Conservation (phyloP, 2,797 vertebrate species). For the Micromesistius poutassou region DNA sequence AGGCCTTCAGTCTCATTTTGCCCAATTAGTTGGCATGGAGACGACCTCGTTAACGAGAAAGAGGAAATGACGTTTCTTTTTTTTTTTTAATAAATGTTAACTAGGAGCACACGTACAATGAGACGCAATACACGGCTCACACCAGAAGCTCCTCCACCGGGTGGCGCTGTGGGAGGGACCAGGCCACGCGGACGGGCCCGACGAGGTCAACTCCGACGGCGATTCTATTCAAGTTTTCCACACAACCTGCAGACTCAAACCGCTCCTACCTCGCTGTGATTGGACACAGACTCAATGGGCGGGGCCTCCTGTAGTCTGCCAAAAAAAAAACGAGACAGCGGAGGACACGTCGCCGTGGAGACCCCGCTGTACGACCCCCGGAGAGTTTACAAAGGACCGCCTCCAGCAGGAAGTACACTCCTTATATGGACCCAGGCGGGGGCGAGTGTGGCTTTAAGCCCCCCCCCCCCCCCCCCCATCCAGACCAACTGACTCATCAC, state of each 20-base stretch:
- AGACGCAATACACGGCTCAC: neutral
- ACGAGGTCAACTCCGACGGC: constrained; percentile 43
- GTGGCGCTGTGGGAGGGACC: neutral
- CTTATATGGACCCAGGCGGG: neutral
- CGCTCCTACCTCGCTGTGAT: constrained; percentile 62
- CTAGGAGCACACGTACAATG: neutral
- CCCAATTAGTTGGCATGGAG: constrained; percentile 1
- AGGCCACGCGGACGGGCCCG: no score
- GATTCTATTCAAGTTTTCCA: constrained; percentile 33
- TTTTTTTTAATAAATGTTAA: neutral
- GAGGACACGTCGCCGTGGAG: no score
- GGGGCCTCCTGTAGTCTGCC: neutral
- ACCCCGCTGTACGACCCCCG: no score
- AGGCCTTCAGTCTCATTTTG: neutral
- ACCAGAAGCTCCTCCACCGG: neutral
- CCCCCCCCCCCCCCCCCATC: no score
- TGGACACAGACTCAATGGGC: constrained; percentile 8
- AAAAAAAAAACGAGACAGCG: neutral
- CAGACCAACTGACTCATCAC: neutral
- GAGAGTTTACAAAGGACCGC: neutral
- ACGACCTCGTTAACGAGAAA: neutral
- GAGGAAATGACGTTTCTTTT: neutral
- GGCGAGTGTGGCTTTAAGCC: neutral
- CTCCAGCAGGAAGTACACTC: neutral
- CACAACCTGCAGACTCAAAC: constrained; percentile 51